Percentiles rank a stretch among this genome's conserved stretches.
phyloP scores from a whole-genome alignment of 2,113 vertebrate species.

The Oostethus manadensis region DNA sequence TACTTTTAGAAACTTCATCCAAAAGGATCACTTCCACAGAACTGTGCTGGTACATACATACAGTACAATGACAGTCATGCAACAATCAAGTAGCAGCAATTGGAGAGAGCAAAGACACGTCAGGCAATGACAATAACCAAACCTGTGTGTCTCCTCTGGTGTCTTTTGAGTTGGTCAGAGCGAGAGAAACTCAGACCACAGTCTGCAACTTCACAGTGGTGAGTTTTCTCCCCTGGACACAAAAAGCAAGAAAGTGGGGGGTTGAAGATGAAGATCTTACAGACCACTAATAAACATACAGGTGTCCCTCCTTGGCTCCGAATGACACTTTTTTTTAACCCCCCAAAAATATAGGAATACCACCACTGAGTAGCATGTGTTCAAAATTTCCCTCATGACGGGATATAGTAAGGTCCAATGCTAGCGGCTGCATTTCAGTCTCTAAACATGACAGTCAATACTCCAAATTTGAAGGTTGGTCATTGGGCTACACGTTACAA shows the following conservation, averaged over 20 bases:
- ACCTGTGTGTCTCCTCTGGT: slow-evolving; percentile 99
- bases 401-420: no score
- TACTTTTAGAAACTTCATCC: slow-evolving; percentile 33
- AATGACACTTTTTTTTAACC: no score
- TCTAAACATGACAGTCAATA: no score
- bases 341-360: no score
- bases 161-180: slow-evolving; percentile 96
- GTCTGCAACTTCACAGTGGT: slow-evolving; percentile 97
- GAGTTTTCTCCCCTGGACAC: slow-evolving; percentile 88
- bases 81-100: slow-evolving; percentile 14
- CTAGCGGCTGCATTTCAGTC: no score
- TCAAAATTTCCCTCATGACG: no score
- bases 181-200: slow-evolving; percentile 95
- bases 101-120: slow-evolving; percentile 4
- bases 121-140: slow-evolving; percentile 43
- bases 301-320: no score
- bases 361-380: no score
- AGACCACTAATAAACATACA: no score
- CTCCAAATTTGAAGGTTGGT: no score
- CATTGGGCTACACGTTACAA: no score
- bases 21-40: slow-evolving; percentile 5
- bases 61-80: slow-evolving; percentile 37
- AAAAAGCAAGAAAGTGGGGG: neutral
- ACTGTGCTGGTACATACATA: slow-evolving; percentile 14
- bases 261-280: neutral